Percentiles rank a stretch among this genome's conserved stretches.
Evolutionary conservation across 2,888 invertebrate genomes (phyloP).

Genomic region (Drosophila mimica): DNA sequence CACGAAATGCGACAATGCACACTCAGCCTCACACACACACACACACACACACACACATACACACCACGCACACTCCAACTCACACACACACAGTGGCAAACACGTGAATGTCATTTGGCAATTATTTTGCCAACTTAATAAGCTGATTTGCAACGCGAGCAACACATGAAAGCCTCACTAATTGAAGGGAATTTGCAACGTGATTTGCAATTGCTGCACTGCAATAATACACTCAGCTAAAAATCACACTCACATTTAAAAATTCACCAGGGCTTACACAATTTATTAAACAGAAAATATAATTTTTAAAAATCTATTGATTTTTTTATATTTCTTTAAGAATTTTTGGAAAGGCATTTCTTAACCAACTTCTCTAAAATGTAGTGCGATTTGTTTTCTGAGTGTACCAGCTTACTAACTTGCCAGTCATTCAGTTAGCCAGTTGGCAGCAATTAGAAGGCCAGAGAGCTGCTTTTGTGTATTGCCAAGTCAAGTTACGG

Average conservation of each 20-base stretch:
- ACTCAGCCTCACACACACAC: background rate
- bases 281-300: background rate
- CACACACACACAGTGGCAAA: background rate
- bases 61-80: background rate
- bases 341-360: background rate
- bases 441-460: conserved; percentile 7
- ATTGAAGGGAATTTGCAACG: conserved; percentile 50
- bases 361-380: background rate
- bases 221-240: background rate
- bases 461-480: background rate
- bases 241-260: background rate
- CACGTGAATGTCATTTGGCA: conserved; percentile 35
- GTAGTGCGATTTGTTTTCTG: background rate
- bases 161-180: conserved; percentile 47
- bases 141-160: conserved; percentile 51
- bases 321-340: background rate
- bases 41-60: background rate
- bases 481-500: conserved; percentile 9
- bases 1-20: conserved; percentile 38
- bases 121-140: conserved; percentile 46
- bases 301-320: background rate
- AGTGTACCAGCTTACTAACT: conserved; percentile 1
- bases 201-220: conserved; percentile 1
- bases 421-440: background rate
- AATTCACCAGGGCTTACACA: background rate